Conservation (phyloP, 92 coral and sea anemone species). For the Porites evermanni region DNA sequence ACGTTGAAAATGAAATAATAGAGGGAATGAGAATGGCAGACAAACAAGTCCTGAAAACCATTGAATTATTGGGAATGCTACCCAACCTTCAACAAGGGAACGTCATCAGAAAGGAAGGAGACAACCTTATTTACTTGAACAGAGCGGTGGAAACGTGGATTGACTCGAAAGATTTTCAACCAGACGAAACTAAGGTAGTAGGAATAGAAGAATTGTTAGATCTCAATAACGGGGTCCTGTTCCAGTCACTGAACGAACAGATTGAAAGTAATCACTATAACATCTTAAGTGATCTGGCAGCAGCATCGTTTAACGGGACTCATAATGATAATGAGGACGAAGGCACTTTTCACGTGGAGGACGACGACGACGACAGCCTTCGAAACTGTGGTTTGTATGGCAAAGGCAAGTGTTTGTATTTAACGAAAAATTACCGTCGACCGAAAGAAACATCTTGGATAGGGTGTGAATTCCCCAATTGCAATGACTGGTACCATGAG, state of each 20-base stretch:
- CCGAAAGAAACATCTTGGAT: conserved; percentile 58
- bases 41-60: conserved; percentile 40
- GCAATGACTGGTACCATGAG: conserved; percentile 53
- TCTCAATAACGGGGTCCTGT: conserved; percentile 34
- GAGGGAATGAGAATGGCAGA: conserved; percentile 39
- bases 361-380: conserved; percentile 21
- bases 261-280: neutral
- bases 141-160: conserved; percentile 30
- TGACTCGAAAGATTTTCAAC: conserved; percentile 20
- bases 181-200: conserved; percentile 41
- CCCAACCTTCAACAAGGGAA: conserved; percentile 30
- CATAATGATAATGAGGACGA: neutral
- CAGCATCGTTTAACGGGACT: neutral
- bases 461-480: conserved; percentile 51
- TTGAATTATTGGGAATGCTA: conserved; percentile 43
- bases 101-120: conserved; percentile 31
- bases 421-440: conserved; percentile 5
- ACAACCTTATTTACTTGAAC: conserved; percentile 24
- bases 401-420: conserved; percentile 32
- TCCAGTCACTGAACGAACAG: conserved; percentile 28
- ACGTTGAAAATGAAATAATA: conserved; percentile 24
- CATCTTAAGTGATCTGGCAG: conserved; percentile 21
- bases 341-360: conserved; percentile 15
- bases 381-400: conserved; percentile 32
- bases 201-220: conserved; percentile 16